Evolutionary conservation across 2,888 invertebrate genomes (phyloP), one percentile per base, ranked within the genome.

Genomic region (Xestia ashworthii): DNA sequence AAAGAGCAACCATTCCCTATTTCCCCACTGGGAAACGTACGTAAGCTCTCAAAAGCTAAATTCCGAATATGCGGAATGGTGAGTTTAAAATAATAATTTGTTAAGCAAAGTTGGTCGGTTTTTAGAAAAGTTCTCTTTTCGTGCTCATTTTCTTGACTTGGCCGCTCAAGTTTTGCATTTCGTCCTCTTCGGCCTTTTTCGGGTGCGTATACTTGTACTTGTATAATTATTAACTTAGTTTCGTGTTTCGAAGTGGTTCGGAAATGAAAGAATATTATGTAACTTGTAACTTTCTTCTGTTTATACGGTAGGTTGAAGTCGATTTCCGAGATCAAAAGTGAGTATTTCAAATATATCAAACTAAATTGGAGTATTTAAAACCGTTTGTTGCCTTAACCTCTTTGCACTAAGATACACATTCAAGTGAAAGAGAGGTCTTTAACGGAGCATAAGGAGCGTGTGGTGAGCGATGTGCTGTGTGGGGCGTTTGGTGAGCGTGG

Each of bases 1-100:
- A 87, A 88, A 89, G 89, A 85, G 78, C 58, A 25, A 76, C 48
- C 48, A 9, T 22, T 83, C 85, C 83, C 87, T 32, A 74, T 77
- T 50, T 85, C 78, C 81, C 84, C 66, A 72, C 75, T 70, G 46
- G 32, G 65, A 46, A 80, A 68, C 77, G 83, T 84, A 82, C n/a
- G 67, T 78, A 82, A 71, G 71, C 82, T 84, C 78, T 79, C 76
- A 65, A 85, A 88, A 82, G 87, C 71, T 66, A 83, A 81, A 81
- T 86, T 78, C 60, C 50, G 53, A 68, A 83, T 80, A 68, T 88
- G 74, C 71, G 78, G 32, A 80, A 82, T 55, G 77, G 69, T 6
- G 76, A 82, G 78, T 80, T 74, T 87, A 78, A 86, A 80, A 87
- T 84, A 85, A 88, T 88, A 88, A 84, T 88, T 86, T 84, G 74